These are phyloP conservation scores for Drosophila anomalata DNA, from an alignment of 2,888 invertebrate genomes.

Conservation along the genomic window DNA sequence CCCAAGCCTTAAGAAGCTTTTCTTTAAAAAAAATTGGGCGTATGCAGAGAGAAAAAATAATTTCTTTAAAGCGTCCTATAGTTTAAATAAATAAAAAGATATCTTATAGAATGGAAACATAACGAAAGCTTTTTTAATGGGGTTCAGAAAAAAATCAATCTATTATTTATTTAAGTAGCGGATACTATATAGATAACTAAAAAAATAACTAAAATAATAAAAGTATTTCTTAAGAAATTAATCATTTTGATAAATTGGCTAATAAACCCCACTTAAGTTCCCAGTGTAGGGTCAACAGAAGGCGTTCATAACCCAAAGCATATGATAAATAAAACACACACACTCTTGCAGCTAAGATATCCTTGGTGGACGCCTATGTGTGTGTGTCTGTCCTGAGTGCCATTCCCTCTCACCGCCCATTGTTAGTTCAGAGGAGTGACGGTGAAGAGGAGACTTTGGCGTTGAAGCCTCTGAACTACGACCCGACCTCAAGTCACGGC, in stretches of 20 bases:
- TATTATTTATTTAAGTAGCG: too few relatives aligned
- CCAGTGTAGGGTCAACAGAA: constrained; percentile 32
- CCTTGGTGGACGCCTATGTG: constrained; percentile 54
- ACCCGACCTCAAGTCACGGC: constrained; percentile 49
- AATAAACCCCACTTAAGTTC: neutral
- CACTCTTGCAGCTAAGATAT: constrained; percentile 50
- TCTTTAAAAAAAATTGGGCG: too few relatives aligned
- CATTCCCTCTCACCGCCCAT: constrained; percentile 40
- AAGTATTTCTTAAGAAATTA: too few relatives aligned
- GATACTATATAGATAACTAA: too few relatives aligned
- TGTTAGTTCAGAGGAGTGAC: constrained; percentile 59
- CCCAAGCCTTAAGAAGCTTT: too few relatives aligned
- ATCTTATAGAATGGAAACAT: too few relatives aligned
- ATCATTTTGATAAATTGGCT: neutral
- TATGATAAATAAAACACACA: constrained; percentile 68
- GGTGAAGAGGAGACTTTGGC: constrained; percentile 42
- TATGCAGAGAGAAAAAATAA: too few relatives aligned
- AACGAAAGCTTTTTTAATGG: too few relatives aligned
- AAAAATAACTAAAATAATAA: too few relatives aligned
- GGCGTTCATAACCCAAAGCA: constrained; percentile 57
- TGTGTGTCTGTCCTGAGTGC: constrained; percentile 39
- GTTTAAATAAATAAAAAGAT: too few relatives aligned
- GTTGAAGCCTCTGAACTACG: constrained; percentile 32
- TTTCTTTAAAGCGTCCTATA: too few relatives aligned
- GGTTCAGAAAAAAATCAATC: too few relatives aligned